A percentile compares a stretch with the other conserved stretches of the same genome.
Conservation (phyloP, 2,797 vertebrate species). For the Lacerta agilis region DNA sequence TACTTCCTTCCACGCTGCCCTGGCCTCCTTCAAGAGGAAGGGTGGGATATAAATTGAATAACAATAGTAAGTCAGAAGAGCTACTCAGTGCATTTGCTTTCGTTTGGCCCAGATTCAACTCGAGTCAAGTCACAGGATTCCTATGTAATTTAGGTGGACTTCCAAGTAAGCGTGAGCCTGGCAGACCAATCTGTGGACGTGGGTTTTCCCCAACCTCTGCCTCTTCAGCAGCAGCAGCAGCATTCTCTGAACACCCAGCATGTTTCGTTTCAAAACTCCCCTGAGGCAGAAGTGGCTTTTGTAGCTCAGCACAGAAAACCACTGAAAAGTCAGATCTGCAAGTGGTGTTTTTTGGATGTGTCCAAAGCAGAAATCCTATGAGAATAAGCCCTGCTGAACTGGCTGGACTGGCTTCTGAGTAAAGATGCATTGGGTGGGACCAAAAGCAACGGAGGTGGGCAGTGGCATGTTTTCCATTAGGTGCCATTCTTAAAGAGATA, state of each 20-base stretch:
- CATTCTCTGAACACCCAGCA: not conserved
- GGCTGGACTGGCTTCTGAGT: not conserved
- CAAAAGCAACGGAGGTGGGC: not conserved
- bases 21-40: no score
- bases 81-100: not conserved
- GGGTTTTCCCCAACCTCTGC: no score
- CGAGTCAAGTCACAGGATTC: not conserved
- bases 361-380: not conserved
- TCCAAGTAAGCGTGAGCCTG: not conserved
- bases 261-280: not conserved
- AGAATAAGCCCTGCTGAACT: not conserved
- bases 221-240: not conserved
- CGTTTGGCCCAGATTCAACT: not conserved
- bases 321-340: not conserved
- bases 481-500: conserved; percentile 67
- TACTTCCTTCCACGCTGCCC: not conserved
- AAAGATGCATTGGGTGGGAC: not conserved
- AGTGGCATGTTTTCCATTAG: conserved; percentile 32
- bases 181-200: not conserved
- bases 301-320: not conserved
- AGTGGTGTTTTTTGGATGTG: not conserved
- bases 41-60: no score
- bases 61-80: no score
- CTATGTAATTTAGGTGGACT: not conserved
- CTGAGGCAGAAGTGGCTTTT: no score